A percentile compares a stretch with the other conserved stretches of the same genome.
Conservation (phyloP, 2,113 vertebrate genomes). For the Xiphophorus maculatus region DNA sequence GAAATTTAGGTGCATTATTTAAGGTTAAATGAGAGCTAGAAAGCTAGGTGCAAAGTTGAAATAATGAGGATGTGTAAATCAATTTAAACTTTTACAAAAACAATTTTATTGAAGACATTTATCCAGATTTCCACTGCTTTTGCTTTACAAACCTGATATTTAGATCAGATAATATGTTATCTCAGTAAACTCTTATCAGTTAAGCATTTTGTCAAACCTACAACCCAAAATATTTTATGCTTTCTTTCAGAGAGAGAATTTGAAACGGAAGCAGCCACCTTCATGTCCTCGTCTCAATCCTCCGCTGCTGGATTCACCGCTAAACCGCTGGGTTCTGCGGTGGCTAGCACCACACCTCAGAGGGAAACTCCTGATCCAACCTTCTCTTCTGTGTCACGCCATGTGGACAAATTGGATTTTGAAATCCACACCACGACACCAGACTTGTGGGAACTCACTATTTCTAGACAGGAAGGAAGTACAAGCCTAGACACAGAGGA, state of each 20-base stretch:
- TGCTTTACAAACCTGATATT: not conserved
- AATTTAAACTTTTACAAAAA: no score
- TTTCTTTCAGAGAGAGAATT: conserved; percentile 59
- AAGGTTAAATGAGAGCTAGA: no score
- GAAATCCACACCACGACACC: conserved; percentile 34
- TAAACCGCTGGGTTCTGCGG: conserved; percentile 19
- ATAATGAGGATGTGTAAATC: no score
- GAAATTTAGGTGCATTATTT: no score
- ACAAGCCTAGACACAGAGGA: conserved; percentile 57
- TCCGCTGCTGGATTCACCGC: conserved; percentile 25
- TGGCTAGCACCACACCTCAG: conserved; percentile 7
- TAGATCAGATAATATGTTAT: not conserved
- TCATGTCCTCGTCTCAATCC: conserved; percentile 24
- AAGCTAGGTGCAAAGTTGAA: no score
- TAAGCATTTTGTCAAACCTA: not conserved
- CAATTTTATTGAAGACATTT: no score
- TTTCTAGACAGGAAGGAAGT: conserved; percentile 62
- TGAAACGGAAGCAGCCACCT: not conserved
- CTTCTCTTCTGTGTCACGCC: conserved; percentile 4
- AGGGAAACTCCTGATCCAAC: conserved; percentile 25
- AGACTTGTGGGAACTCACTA: conserved; percentile 40
- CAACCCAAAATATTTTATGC: not conserved
- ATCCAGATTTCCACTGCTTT: not conserved
- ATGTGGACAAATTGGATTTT: conserved; percentile 16
- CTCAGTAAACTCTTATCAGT: not conserved